Percentiles rank a stretch among this genome's conserved stretches.
phyloP scores from a whole-genome alignment of 2,113 vertebrate genomes.

The Potamarius usumacintae region DNA sequence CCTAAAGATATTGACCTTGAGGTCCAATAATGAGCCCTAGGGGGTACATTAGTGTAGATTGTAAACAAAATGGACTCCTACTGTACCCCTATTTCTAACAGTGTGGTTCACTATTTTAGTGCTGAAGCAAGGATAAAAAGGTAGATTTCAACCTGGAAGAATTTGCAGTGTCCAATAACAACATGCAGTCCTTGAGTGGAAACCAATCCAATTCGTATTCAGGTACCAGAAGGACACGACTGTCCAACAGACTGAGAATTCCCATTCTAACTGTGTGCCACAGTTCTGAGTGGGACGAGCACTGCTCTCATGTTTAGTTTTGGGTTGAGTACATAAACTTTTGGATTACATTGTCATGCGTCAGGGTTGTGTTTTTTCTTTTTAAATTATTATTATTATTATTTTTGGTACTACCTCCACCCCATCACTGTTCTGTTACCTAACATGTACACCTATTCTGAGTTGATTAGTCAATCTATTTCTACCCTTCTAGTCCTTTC shows the following conservation, averaged over 20 bases:
- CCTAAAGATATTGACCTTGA: too few species aligned
- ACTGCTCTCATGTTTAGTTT: neutral
- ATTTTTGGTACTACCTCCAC: neutral
- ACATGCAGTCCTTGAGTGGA: neutral
- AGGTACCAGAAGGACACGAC: neutral
- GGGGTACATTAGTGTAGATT: neutral
- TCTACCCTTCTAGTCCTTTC: too few species aligned
- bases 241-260: neutral
- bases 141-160: neutral
- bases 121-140: neutral
- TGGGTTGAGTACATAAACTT: neutral
- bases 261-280: neutral
- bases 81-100: too few species aligned
- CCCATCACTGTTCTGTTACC: neutral
- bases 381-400: neutral
- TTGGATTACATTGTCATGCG: neutral
- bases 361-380: neutral
- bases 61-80: too few species aligned
- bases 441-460: neutral
- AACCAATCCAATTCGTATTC: neutral
- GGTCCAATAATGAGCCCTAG: too few species aligned
- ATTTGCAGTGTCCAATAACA: neutral
- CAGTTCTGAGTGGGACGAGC: neutral
- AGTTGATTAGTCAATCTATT: neutral
- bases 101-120: neutral